Base-by-base conservation (phyloP, 1,140 invertebrate genomes). In the Zaprionus camerounensis region DNA sequence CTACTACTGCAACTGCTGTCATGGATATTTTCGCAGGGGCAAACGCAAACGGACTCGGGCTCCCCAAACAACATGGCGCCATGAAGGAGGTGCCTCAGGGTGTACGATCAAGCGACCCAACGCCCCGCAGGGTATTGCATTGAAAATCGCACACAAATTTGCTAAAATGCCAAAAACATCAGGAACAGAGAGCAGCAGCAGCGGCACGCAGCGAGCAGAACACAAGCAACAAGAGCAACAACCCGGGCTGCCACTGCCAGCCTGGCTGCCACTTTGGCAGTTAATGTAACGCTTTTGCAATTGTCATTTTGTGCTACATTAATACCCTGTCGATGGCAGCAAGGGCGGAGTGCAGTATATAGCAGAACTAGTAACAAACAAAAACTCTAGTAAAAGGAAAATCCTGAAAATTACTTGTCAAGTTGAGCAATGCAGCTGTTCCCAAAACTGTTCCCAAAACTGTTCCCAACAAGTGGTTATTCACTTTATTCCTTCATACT, bases 121-220 rank as follows among this genome's bases (percentile, higher is more conserved):
- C 13, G 20, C 38, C 36, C 28, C 55, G 44, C 56, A 28, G 53
- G 44, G 13, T 22, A 38, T 41, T 51, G 58, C 67, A 67, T 73
- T 63, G 70, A 49, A 67, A 72, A 67, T 72, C 49, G 74, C 74
- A 62, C 68, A 71, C 68, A 71, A 76, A 76, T 76, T 76, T 76
- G 73, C 68, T 59, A 68, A 69, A 78, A 64, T 74, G 71, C 76
- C 71, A 68, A 64, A 78, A 78, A 78, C 71, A 78, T 49, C 64
- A 46, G 44, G 58, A 68, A 59, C 63, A 78, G 69, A 74, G 51
- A 17, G 13, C 57, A 51, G 68, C 28, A 31, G n/a, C n/a, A 46
- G n/a, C 6, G 41, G 2, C 41, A 20, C n/a, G n/a, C 41, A 46
- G 36, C 36, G 13, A 38, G 36, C 63, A 41, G 28, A 67, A 72